These are phyloP conservation scores for Heliconius himera DNA, from an alignment of 1,140 invertebrate species.

Conservation along the genomic window DNA sequence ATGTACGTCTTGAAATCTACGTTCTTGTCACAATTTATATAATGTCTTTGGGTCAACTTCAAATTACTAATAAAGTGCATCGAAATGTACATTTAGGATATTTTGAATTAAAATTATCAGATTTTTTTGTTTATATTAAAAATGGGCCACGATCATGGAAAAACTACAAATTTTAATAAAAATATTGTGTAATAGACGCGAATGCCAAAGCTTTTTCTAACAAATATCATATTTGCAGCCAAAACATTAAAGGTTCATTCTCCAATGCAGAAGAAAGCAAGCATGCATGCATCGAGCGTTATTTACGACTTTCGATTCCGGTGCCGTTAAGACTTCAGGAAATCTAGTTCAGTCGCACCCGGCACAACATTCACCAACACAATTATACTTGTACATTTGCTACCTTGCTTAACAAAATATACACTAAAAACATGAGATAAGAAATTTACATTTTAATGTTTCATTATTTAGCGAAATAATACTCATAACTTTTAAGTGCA, in stretches of 20 bases:
- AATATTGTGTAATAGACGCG: not conserved
- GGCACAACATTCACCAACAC: constrained; percentile 25
- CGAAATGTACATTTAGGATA: no score
- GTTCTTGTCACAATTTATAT: no score
- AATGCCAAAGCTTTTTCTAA: not conserved
- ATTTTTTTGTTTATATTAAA: not conserved
- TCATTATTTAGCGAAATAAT: constrained; percentile 37
- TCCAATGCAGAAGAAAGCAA: constrained; percentile 65
- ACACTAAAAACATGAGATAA: constrained; percentile 18
- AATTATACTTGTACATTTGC: constrained; percentile 30
- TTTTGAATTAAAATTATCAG: no score
- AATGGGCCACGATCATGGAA: not conserved
- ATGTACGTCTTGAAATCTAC: not conserved
- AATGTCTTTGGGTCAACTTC: no score
- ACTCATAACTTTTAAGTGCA: constrained; percentile 46
- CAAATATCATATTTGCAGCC: constrained; percentile 27
- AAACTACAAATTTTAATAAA: not conserved
- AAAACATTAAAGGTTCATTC: constrained; percentile 58
- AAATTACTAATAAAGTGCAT: no score
- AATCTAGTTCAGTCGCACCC: constrained; percentile 45
- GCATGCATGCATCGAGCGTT: constrained; percentile 65
- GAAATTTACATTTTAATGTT: constrained; percentile 37
- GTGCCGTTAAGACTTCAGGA: constrained; percentile 55
- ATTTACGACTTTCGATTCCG: constrained; percentile 77
- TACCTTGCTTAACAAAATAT: constrained; percentile 13